Evolutionary conservation across 2,888 invertebrate genomes (phyloP).

Genomic region (Drosophila mayaguana): DNA sequence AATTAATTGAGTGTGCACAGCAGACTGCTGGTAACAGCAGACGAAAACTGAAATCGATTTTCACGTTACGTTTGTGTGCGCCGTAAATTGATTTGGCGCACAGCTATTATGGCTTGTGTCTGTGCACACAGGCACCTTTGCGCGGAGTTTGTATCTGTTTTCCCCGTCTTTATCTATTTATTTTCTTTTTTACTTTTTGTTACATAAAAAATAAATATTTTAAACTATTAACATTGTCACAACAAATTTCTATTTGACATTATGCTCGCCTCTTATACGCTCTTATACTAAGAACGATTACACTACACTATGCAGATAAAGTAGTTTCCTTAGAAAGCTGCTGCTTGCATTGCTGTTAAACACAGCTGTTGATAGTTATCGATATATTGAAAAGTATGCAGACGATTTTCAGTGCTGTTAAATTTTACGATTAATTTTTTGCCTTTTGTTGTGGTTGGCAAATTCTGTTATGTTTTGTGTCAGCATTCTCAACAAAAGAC

Average conservation of each 20-base stretch:
- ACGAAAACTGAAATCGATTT: slow-evolving; percentile 68
- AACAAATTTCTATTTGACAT: slow-evolving; percentile 19
- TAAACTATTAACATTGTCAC: slow-evolving; percentile 15
- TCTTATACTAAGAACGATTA: slow-evolving; percentile 34
- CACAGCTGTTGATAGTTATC: slow-evolving; percentile 42
- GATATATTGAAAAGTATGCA: slow-evolving; percentile 21
- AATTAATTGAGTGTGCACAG: slow-evolving; percentile 31
- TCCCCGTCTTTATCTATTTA: not conserved
- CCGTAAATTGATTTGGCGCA: slow-evolving; percentile 72
- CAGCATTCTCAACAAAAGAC: slow-evolving; percentile 43
- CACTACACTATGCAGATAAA: slow-evolving; percentile 18
- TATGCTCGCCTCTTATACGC: slow-evolving; percentile 29
- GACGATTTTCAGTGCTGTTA: slow-evolving; percentile 32
- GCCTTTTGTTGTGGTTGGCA: slow-evolving; percentile 49
- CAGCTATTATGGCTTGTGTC: slow-evolving; percentile 28
- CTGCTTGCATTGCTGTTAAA: slow-evolving; percentile 16
- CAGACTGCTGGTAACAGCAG: slow-evolving; percentile 22
- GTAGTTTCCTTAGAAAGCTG: slow-evolving; percentile 33
- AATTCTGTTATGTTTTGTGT: slow-evolving; percentile 27
- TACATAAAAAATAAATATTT: slow-evolving; percentile 21
- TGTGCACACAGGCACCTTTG: slow-evolving; percentile 9
- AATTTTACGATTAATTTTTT: not conserved
- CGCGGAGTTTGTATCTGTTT: slow-evolving; percentile 1
- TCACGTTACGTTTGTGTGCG: slow-evolving; percentile 64
- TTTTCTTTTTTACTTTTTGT: not conserved